Percentiles rank a stretch among this genome's conserved stretches.
These are phyloP conservation scores for Anhinga anhinga DNA, from an alignment of 2,113 vertebrate genomes.

Conservation along the genomic window DNA sequence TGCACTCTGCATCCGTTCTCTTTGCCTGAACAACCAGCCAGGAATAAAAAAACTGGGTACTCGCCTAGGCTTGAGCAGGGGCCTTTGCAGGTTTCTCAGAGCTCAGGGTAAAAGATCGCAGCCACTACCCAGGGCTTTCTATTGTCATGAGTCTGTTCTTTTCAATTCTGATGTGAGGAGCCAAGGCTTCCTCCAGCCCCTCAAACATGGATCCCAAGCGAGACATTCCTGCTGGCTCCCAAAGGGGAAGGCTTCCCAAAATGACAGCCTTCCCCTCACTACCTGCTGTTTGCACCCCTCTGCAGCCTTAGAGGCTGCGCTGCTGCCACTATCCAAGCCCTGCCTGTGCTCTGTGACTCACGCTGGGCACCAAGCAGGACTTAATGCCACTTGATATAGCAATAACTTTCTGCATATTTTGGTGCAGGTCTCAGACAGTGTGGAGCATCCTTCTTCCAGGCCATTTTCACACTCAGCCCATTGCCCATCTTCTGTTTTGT, in stretches of 20 bases:
- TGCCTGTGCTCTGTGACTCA: neutral
- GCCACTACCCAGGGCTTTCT: neutral
- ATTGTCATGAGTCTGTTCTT: neutral
- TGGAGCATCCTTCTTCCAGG: neutral
- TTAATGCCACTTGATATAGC: neutral
- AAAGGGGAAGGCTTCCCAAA: neutral
- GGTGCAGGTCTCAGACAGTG: neutral
- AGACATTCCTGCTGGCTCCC: neutral
- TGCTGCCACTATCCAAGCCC: neutral
- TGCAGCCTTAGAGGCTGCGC: rapidly evolving
- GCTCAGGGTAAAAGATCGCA: neutral
- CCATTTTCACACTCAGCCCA: neutral
- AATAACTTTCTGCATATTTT: neutral
- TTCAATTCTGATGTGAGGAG: neutral
- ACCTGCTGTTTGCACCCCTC: neutral
- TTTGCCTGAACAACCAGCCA: neutral
- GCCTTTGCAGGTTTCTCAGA: neutral
- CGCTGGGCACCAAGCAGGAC: neutral
- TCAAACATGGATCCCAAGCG: neutral
- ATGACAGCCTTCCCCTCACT: neutral
- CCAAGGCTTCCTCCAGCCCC: neutral
- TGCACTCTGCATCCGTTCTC: neutral
- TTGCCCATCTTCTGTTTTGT: neutral
- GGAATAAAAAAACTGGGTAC: neutral
- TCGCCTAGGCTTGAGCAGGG: neutral